Base-by-base conservation (phyloP, 2,797 vertebrate species). In the Danio albolineatus region DNA sequence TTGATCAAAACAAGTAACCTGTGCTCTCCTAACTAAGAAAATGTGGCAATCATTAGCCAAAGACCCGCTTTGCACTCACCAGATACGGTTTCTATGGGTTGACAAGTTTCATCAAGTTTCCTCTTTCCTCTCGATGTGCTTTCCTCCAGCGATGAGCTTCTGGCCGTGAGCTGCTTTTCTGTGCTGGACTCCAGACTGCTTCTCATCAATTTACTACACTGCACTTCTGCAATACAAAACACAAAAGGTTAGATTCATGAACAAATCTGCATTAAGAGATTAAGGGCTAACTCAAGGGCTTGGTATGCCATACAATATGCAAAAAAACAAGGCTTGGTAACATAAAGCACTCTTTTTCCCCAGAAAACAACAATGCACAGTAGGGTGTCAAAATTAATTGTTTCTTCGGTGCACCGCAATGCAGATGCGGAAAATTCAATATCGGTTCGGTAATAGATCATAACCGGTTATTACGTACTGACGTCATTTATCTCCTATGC, bases 41-140 rank as follows among this genome's bases (percentile, higher is more conserved):
- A 56, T 9, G 10, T 14, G 36, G 9, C 14, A 51, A n/a, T 5
- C 46, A 51, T 51, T 9, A 41, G 7, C 8, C 46, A 19, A 53
- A n/a, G 44, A 62, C 76, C 9, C 13, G 19, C 5, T 54, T 56
- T 39, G 73, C 66, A 80, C 51, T 74, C 54, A 72, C 79, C 82
- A 71, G 88, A 66, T 61, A 79, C 85, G 6, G 73, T 66, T 81
- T 85, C 77, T 77, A 73, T 83, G 48, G 49, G 84, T 44, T 64
- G 43, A n/a, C 28, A 51, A 10, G 62, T 70, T 51, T 85, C 64
- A 5, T 75, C 60, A 70, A 54, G 41, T n/a, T 82, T 83, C 86
- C 81, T 78, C 85, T 86, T 88, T 73, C 81, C 75, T 65, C 72
- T 57, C 73, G 61, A 76, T 7, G 61, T 82, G 38, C 51, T 64